phyloP scores from a whole-genome alignment of 2,888 invertebrate species.

The Dorcus hopei region DNA sequence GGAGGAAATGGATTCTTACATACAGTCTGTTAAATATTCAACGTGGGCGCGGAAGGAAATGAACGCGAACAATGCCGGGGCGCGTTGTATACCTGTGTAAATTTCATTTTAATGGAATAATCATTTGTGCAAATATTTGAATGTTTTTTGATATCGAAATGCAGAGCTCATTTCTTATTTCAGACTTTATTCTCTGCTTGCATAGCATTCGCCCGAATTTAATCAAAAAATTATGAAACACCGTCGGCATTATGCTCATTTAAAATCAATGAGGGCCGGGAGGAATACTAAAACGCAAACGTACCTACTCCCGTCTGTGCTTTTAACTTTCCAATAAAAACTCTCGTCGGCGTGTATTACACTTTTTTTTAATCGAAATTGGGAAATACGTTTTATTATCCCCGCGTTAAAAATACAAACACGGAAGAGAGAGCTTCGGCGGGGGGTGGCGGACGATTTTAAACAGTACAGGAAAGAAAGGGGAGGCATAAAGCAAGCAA shows the following conservation, averaged over 20 bases:
- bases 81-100: constrained; percentile 46
- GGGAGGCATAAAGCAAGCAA: constrained; percentile 4
- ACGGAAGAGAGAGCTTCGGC: too few relatives aligned
- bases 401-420: too few relatives aligned
- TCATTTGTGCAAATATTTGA: constrained; percentile 54
- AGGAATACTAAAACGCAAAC: not conserved
- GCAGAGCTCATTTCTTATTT: constrained; percentile 46
- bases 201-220: constrained; percentile 48
- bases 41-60: constrained; percentile 29
- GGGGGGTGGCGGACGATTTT: not conserved
- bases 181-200: constrained; percentile 28
- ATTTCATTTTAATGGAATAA: constrained; percentile 55
- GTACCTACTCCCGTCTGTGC: not conserved
- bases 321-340: not conserved
- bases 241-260: constrained; percentile 28
- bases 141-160: constrained; percentile 52
- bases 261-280: not conserved
- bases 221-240: constrained; percentile 49
- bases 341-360: too few relatives aligned
- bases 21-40: constrained; percentile 36
- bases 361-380: too few relatives aligned
- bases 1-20: constrained; percentile 37
- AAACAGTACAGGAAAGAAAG: not conserved
- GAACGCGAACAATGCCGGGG: constrained; percentile 41
- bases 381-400: too few relatives aligned